Evolutionary conservation across 2,888 invertebrate genomes (phyloP).

Genomic region (Lasioglossum vierecki): DNA sequence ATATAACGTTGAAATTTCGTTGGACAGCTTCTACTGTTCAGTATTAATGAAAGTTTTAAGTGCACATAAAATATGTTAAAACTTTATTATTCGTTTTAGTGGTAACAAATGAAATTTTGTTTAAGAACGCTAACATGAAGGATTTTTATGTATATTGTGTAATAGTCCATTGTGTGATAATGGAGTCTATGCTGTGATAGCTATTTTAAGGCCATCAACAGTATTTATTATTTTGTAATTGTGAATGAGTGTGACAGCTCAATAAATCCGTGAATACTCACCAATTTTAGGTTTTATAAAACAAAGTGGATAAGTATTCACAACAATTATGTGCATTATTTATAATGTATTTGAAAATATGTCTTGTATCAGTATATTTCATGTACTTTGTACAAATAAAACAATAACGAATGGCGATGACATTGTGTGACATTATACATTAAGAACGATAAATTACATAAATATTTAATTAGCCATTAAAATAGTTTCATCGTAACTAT

Average conservation of each 20-base stretch:
- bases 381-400: conserved; percentile 27
- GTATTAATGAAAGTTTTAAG: background rate
- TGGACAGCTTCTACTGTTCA: conserved; percentile 2
- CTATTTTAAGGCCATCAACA: conserved; percentile 33
- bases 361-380: conserved; percentile 1
- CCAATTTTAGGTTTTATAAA: background rate
- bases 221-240: conserved; percentile 37
- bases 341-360: conserved; percentile 5
- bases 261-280: conserved; percentile 8
- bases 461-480: background rate
- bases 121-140: conserved; percentile 5
- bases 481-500: background rate
- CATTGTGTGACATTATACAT: background rate
- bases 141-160: conserved; percentile 18
- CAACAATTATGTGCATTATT: background rate
- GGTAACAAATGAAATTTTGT: conserved; percentile 14
- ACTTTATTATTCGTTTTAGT: conserved; percentile 11
- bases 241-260: conserved; percentile 6
- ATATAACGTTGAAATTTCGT: background rate
- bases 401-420: background rate
- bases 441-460: background rate
- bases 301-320: background rate
- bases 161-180: conserved; percentile 12
- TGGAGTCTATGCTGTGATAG: conserved; percentile 35
- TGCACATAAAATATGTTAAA: conserved; percentile 18